Conservation (phyloP, 92 coral and sea anemone species). For the Siderastrea siderea region DNA sequence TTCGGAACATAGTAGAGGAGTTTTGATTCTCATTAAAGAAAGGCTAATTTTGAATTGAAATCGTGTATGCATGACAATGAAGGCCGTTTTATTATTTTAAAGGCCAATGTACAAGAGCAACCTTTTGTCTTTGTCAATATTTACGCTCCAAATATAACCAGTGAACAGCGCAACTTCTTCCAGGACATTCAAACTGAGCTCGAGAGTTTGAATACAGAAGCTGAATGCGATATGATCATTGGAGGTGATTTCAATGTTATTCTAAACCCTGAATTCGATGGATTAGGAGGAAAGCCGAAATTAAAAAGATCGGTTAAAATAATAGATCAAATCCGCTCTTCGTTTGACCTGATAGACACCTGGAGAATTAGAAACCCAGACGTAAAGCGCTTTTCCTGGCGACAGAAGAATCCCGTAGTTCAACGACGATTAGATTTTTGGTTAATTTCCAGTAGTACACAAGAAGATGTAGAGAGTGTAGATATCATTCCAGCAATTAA, state of each 20-base stretch:
- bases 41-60: conserved; percentile 31
- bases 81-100: neutral
- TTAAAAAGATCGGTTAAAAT: neutral
- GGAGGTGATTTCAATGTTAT: conserved; percentile 15
- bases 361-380: neutral
- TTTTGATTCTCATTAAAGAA: conserved; percentile 33
- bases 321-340: neutral
- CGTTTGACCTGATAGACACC: neutral
- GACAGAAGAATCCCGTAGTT: conserved; percentile 21
- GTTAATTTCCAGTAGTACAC: conserved; percentile 4
- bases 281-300: no score
- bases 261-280: no score
- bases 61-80: no score
- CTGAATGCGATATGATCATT: conserved; percentile 26
- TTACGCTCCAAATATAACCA: conserved; percentile 47
- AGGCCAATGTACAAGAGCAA: conserved; percentile 26
- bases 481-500: conserved; percentile 22
- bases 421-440: conserved; percentile 51
- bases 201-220: neutral
- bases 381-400: neutral
- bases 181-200: conserved; percentile 11
- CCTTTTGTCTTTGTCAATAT: conserved; percentile 48
- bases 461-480: neutral
- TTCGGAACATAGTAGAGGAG: conserved; percentile 61
- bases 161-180: conserved; percentile 29